Conservation (phyloP, 1,140 invertebrate species). For the Ips typographus region DNA sequence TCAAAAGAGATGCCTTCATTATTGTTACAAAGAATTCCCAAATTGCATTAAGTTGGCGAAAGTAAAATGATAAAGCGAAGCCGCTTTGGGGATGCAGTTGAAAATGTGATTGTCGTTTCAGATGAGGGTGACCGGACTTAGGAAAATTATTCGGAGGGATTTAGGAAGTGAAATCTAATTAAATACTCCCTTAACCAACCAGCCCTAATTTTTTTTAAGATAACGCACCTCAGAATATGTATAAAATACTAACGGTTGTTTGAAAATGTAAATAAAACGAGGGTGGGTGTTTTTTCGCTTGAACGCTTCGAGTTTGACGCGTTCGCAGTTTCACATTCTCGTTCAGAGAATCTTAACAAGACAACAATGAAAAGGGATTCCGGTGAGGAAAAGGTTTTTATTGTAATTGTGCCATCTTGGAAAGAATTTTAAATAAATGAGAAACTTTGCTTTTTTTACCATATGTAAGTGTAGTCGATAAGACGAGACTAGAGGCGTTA, state of each 20-base stretch:
- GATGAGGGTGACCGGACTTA: constrained; percentile 32
- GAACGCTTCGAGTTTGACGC: constrained; percentile 22
- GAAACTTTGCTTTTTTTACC: constrained; percentile 1
- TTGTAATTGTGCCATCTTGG: constrained; percentile 36
- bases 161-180: constrained; percentile 31
- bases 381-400: constrained; percentile 35
- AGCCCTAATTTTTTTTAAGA: too few relatives aligned
- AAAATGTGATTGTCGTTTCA: constrained; percentile 31
- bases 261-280: constrained; percentile 12
- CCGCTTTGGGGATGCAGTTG: constrained; percentile 30
- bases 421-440: constrained; percentile 29
- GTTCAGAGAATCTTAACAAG: constrained; percentile 32
- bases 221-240: too few relatives aligned
- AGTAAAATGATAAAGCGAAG: constrained; percentile 34
- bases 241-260: background rate
- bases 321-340: constrained; percentile 33
- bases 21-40: constrained; percentile 34
- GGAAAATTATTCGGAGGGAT: constrained; percentile 25
- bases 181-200: background rate
- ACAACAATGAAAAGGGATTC: constrained; percentile 33
- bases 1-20: constrained; percentile 35
- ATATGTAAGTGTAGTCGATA: too few relatives aligned
- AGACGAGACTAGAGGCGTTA: too few relatives aligned
- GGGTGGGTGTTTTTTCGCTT: constrained; percentile 11
- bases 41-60: constrained; percentile 33